Evolutionary conservation across 2,888 invertebrate genomes (phyloP), one percentile per base, ranked within the genome.

Genomic region (Heteropelma amictum): DNA sequence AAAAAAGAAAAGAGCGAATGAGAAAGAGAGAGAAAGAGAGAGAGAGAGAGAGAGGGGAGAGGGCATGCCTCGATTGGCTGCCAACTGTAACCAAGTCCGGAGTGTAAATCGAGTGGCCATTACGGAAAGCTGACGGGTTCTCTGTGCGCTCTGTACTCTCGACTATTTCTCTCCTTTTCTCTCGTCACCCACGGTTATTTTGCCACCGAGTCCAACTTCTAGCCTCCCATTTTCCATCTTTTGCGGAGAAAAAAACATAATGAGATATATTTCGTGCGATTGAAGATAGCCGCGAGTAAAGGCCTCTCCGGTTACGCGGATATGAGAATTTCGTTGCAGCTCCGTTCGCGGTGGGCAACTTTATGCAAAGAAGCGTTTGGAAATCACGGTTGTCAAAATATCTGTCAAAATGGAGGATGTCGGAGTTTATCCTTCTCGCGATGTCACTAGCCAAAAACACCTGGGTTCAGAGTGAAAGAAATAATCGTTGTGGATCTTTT

Each of bases 81-180:
- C 68, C 74, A 72, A 74, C 75, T 75, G 75, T 75, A 75, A 76
- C 73, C 74, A 61, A 60, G 76, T 77, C 63, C 47, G 47, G 67
- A 82, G 76, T 71, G 80, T 77, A 84, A 83, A 84, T 84, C 81
- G 84, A 82, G 80, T 81, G 80, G 79, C 82, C 81, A 84, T 84
- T 83, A 84, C 79, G 64, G 80, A 69, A 70, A 67, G 77, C 71
- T 76, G 64, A 67, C 49, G 47, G 28, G 69, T 42, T 61, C 35
- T 63, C 54, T 21, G 40, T 65, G 49, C 42, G 26, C 68, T 75
- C 54, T 63, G 19, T 45, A 53, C 56, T 65, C 49, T 53, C 33
- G 10, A 28, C 45, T 4, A 21, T 49, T 19, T 58, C 42, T 17
- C 51, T 51, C 17, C 17, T 28, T 19, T 35, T 38, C 49, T 56